Conservation (phyloP, 2,113 vertebrate genomes). For the Nothobranchius furzeri region DNA sequence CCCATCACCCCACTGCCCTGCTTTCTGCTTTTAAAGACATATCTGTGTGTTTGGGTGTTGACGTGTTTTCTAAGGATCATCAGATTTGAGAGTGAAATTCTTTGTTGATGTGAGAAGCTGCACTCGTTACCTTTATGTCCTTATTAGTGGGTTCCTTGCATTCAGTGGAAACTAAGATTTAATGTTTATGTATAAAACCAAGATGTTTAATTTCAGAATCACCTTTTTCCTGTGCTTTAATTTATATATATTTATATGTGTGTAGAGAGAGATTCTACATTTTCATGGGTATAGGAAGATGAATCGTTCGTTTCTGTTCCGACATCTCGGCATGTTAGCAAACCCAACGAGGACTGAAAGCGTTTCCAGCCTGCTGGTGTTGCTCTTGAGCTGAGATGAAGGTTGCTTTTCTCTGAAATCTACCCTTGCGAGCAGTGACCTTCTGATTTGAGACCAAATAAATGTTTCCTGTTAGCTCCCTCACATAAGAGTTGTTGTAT, state of each 20-base stretch:
- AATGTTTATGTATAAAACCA: constrained; percentile 49
- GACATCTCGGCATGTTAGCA: constrained; percentile 27
- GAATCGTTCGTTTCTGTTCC: constrained; percentile 23
- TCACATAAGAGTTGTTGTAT: constrained; percentile 58
- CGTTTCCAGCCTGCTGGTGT: constrained; percentile 23
- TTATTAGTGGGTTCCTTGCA: constrained; percentile 4
- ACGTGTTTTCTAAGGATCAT: constrained; percentile 15
- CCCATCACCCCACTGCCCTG: constrained; percentile 20
- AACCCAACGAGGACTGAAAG: too few species aligned
- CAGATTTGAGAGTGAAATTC: constrained; percentile 10
- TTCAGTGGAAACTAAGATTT: constrained; percentile 3
- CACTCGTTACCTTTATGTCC: constrained; percentile 26
- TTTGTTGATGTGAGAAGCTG: constrained; percentile 13
- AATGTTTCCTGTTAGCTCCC: constrained; percentile 49
- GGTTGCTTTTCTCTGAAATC: constrained; percentile 12
- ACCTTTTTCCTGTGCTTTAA: constrained; percentile 38
- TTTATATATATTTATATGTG: constrained; percentile 23
- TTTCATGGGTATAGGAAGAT: constrained; percentile 36
- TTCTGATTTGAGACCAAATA: constrained; percentile 35
- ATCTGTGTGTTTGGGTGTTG: constrained; percentile 11
- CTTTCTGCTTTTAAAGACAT: constrained; percentile 27
- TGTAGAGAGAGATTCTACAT: constrained; percentile 36
- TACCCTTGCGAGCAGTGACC: constrained; percentile 11
- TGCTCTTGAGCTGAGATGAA: constrained; percentile 15
- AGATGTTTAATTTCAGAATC: constrained; percentile 32